phyloP scores from a whole-genome alignment of 2,888 invertebrate genomes.

The Marronus borbonicus region DNA sequence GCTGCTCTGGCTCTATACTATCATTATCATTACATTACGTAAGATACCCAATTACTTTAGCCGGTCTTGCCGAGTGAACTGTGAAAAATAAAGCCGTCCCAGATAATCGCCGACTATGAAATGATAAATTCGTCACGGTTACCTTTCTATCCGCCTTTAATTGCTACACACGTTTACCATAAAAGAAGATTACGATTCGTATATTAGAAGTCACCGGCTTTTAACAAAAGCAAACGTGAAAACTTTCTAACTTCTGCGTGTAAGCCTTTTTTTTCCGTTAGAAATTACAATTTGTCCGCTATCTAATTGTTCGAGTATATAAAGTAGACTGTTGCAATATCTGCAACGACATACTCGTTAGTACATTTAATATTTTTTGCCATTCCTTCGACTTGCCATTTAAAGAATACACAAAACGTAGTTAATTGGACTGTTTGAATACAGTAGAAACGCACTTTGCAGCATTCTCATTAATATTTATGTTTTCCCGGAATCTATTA shows the following conservation, averaged over 20 bases:
- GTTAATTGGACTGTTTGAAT: too few relatives aligned
- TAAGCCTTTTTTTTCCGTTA: not conserved
- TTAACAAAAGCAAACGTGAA: slow-evolving; percentile 33
- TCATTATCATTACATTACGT: slow-evolving; percentile 21
- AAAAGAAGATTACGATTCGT: slow-evolving; percentile 30
- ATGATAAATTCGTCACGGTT: slow-evolving; percentile 43
- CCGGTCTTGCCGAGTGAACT: slow-evolving; percentile 11
- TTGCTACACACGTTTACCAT: slow-evolving; percentile 33
- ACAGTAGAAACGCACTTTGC: too few relatives aligned
- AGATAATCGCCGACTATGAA: slow-evolving; percentile 42
- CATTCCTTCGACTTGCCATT: too few relatives aligned
- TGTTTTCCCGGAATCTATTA: too few relatives aligned
- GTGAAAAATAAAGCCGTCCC: slow-evolving; percentile 28
- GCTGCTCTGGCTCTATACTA: slow-evolving; percentile 10
- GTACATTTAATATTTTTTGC: too few relatives aligned
- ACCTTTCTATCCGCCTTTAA: slow-evolving; percentile 39
- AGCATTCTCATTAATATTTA: too few relatives aligned
- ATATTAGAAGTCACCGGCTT: slow-evolving; percentile 13
- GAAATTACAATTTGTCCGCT: too few relatives aligned
- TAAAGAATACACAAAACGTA: too few relatives aligned
- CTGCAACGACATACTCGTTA: too few relatives aligned
- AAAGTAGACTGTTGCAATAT: too few relatives aligned
- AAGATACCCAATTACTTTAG: slow-evolving; percentile 25
- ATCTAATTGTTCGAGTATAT: too few relatives aligned
- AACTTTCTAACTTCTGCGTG: slow-evolving; percentile 29